Evolutionary conservation across 1,140 invertebrate genomes (phyloP).

Genomic region (Babylonia areolata): DNA sequence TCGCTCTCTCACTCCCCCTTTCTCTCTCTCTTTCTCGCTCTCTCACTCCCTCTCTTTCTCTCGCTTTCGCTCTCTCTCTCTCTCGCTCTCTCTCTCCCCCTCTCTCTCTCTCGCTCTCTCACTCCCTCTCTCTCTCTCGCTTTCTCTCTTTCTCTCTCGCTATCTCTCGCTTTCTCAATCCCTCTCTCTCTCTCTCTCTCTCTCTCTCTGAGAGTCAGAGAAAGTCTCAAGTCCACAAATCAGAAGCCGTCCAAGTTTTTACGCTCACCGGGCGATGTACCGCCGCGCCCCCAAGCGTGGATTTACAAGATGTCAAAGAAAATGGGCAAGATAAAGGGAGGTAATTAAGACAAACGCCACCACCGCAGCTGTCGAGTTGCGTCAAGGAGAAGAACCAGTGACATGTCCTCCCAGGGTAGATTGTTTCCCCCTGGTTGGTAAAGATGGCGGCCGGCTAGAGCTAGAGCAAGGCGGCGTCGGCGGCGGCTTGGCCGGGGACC

Average conservation of each 20-base stretch:
- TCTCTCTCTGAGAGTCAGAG: not conserved
- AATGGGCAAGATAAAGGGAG: conserved; percentile 32
- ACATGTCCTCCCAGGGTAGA: conserved; percentile 13
- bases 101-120: not conserved
- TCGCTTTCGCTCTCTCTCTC: not conserved
- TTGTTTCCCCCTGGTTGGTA: not conserved
- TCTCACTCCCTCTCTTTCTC: not conserved
- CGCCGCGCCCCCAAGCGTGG: not conserved
- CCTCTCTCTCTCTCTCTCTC: conserved; percentile 23
- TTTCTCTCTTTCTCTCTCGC: not conserved
- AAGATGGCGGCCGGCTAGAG: not conserved
- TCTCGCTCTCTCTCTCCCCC: not conserved
- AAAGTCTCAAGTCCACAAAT: not conserved
- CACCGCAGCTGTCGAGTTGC: conserved; percentile 30
- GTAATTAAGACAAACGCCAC: conserved; percentile 36
- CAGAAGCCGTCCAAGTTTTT: conserved; percentile 25
- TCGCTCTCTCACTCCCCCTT: not conserved
- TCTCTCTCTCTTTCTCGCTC: conserved; percentile 1
- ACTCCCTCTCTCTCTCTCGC: not conserved
- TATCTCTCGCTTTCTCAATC: not conserved
- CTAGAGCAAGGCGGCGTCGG: too few relatives aligned
- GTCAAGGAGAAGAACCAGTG: conserved; percentile 18
- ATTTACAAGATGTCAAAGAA: conserved; percentile 35
- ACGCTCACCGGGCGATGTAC: conserved; percentile 19
- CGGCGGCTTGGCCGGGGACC: too few relatives aligned